Evolutionary conservation across 2,113 vertebrate species (phyloP), one percentile per base, ranked within the genome.

Genomic region (Ploceus nigricollis): DNA sequence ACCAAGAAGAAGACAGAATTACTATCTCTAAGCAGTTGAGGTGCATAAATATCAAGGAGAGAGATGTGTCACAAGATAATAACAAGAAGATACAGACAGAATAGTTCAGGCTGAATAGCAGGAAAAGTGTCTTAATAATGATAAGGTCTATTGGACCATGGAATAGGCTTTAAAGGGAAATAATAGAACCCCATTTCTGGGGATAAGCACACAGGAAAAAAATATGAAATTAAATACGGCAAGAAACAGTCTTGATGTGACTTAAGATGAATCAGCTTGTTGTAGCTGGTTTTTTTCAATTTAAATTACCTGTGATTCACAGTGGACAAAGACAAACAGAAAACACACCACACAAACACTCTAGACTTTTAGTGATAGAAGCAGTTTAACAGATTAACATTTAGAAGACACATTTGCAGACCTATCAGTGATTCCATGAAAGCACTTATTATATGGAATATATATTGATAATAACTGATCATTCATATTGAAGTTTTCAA

Each of bases 391-490:
- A 87, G n/a, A 70, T 39, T 54, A 65, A 66, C 31, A 48, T 82
- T 73, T 78, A 56, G 44, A 91, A 82, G 27, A 86, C 17, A 80
- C 53, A 75, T 84, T 81, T 87, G 7, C 20, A 89, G 23, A 84
- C 16, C 22, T 84, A 25, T 42, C 0, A 0, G 15, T 51, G 6
- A 30, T 39, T 80, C 12, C 15, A 40, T 8, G 1, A 85, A 83
- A 93, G 3, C 5, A 87, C 40, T 80, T 84, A 20, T 40, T 89
- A 66, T 66, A 84, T 31, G 48, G 33, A 63, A 76, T 21, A 68
- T 15, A 28, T 37, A 65, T 19, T 51, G 30, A 76, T 47, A 80
- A 72, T 68, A 79, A 71, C 5, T 54, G 20, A 73, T 82, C 33
- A 66, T 70, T 94, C 4, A 4, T 56, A 51, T 81, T 51, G 77